phyloP scores from a whole-genome alignment of 2,113 vertebrate species.

The Coturnix japonica region DNA sequence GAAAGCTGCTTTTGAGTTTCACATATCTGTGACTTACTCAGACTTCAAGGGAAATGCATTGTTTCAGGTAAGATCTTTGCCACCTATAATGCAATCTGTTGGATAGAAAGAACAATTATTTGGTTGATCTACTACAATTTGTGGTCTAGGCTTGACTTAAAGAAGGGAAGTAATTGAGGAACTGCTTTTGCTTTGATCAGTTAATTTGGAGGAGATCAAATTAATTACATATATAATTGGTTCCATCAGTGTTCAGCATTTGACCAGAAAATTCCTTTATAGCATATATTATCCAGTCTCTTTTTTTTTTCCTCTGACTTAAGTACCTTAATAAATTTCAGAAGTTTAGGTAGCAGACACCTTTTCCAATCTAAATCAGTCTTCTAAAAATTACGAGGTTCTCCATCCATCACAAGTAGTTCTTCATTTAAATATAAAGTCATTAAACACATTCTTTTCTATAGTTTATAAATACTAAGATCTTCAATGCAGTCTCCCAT shows the following conservation, averaged over 20 bases:
- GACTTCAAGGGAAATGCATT: not conserved
- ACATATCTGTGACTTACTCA: not conserved
- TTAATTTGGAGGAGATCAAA: not conserved
- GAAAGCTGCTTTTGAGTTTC: not conserved
- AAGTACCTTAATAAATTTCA: not conserved
- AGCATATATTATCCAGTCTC: not conserved
- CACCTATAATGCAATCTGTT: not conserved
- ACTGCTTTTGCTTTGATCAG: not conserved
- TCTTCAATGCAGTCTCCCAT: too few species aligned
- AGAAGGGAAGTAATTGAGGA: not conserved
- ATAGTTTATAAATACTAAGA: too few species aligned
- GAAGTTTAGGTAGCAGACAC: not conserved
- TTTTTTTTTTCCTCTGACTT: not conserved
- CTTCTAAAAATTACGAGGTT: not conserved
- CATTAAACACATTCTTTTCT: not conserved
- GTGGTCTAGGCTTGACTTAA: not conserved
- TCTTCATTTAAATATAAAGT: not conserved
- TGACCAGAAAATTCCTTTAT: not conserved
- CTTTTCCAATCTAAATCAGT: not conserved
- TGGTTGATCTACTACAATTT: not conserved
- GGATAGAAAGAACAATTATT: not conserved
- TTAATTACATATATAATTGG: not conserved
- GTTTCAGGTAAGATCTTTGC: not conserved
- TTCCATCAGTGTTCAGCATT: not conserved
- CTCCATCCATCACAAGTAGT: not conserved